Conservation (phyloP, 2,797 vertebrate species). For the Gymnothorax javanicus region DNA sequence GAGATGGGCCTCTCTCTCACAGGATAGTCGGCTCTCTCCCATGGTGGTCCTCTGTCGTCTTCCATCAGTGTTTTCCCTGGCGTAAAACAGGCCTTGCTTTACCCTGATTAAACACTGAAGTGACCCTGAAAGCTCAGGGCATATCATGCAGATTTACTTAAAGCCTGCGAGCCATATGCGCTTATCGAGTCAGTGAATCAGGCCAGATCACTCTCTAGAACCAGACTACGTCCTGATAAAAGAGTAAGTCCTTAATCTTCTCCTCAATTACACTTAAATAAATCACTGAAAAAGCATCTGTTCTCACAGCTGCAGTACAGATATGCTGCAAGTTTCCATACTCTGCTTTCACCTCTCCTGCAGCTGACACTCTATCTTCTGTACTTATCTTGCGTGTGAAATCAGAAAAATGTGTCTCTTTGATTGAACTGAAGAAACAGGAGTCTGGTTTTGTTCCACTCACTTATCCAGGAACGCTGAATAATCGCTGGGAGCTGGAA, state of each 20-base stretch:
- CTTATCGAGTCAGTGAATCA: not conserved
- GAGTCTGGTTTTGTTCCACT: not conserved
- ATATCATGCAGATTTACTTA: not conserved
- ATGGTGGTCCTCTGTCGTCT: not conserved
- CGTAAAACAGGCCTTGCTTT: not conserved
- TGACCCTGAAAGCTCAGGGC: not conserved
- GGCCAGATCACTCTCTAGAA: not conserved
- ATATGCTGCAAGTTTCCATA: not conserved
- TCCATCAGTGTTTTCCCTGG: not conserved
- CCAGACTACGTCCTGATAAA: not conserved
- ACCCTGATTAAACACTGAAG: not conserved
- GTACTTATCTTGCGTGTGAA: not conserved
- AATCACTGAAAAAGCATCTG: not conserved
- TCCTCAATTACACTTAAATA: not conserved
- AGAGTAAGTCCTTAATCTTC: not conserved
- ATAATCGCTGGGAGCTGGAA: not conserved
- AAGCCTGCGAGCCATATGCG: not conserved
- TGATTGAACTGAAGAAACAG: not conserved
- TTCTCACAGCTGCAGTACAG: not conserved
- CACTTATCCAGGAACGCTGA: not conserved
- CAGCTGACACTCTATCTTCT: not conserved
- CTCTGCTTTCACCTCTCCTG: not conserved
- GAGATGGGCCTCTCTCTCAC: too few species aligned
- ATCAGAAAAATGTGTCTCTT: not conserved
- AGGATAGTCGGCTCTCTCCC: not conserved